These are phyloP conservation scores for Philaethria dido DNA, from an alignment of 2,888 invertebrate species.

Conservation along the genomic window DNA sequence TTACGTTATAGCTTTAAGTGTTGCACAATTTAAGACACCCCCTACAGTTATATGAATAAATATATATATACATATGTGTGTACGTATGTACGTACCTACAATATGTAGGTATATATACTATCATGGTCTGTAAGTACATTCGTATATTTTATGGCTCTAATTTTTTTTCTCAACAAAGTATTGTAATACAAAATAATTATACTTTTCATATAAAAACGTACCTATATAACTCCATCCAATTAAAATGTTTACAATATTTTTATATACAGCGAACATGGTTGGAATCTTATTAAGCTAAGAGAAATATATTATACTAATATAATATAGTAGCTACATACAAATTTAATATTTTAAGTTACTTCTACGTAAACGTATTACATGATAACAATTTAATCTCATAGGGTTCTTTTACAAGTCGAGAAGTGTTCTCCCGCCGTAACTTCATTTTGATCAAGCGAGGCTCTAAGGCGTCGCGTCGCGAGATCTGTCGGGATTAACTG, in stretches of 20 bases:
- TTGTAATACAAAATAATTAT: no score
- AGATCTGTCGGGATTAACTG: conserved; percentile 29
- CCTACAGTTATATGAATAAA: background rate
- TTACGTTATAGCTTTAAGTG: conserved; percentile 33
- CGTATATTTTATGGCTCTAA: background rate
- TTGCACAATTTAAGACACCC: conserved; percentile 18
- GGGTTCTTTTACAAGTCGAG: background rate
- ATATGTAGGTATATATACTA: no score
- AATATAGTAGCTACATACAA: background rate
- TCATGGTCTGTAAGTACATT: no score
- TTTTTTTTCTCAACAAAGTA: background rate
- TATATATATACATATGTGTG: background rate
- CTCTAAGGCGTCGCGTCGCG: background rate
- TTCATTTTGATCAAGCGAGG: conserved; percentile 5
- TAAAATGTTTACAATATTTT: no score
- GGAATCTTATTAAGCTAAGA: no score
- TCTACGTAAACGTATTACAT: background rate
- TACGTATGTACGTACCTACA: no score
- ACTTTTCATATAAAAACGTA: no score
- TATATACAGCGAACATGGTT: background rate
- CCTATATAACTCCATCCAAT: background rate
- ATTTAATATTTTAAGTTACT: background rate
- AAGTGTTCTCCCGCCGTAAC: conserved; percentile 8
- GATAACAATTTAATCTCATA: conserved; percentile 17
- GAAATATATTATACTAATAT: no score